phyloP scores from a whole-genome alignment of 2,888 invertebrate species.

The Rhagium mordax region DNA sequence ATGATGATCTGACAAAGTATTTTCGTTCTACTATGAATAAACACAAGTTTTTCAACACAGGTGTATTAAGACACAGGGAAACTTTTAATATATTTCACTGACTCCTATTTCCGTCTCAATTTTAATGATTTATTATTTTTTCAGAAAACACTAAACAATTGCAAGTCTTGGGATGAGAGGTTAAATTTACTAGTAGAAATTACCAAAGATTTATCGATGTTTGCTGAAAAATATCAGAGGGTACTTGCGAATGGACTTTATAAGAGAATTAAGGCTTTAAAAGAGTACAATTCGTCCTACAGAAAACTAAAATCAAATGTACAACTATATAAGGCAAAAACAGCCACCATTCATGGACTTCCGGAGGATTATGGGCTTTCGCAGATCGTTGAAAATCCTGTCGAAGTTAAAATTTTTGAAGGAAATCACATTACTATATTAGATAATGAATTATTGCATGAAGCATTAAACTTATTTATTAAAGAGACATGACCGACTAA shows the following conservation, averaged over 20 bases:
- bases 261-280: conserved; percentile 48
- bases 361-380: conserved; percentile 79
- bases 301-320: conserved; percentile 53
- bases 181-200: conserved; percentile 15
- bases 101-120: too few species aligned
- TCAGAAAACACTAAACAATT: conserved; percentile 35
- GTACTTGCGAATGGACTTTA: conserved; percentile 43
- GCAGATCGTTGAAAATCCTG: conserved; percentile 73
- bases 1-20: too few species aligned
- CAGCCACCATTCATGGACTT: conserved; percentile 50
- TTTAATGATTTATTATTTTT: not conserved
- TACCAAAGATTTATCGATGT: not conserved
- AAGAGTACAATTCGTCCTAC: conserved; percentile 48
- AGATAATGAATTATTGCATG: conserved; percentile 76
- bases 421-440: conserved; percentile 83
- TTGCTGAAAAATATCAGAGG: conserved; percentile 24
- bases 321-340: conserved; percentile 51
- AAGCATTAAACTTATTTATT: conserved; percentile 71
- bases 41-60: too few species aligned
- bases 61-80: too few species aligned
- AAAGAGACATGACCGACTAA: not conserved
- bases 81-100: too few species aligned
- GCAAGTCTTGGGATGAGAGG: conserved; percentile 35
- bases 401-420: conserved; percentile 77
- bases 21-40: too few species aligned